Conservation (phyloP, 2,113 vertebrate genomes). For the Apeltes quadracus region DNA sequence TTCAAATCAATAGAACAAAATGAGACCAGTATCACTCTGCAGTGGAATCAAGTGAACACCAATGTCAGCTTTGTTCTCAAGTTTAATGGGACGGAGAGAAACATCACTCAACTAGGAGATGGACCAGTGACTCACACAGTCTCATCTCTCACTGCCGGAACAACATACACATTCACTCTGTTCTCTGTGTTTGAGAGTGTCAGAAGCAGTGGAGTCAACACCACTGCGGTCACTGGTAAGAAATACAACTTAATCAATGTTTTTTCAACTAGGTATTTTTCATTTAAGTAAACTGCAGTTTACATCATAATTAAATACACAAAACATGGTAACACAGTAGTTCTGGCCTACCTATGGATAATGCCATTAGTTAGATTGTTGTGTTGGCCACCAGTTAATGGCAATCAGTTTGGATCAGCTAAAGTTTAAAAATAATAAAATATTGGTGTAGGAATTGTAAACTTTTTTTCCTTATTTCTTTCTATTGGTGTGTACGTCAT, state of each 20-base stretch:
- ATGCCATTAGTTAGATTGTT: neutral
- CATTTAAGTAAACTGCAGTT: too few relatives aligned
- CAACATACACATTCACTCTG: slow-evolving; percentile 44
- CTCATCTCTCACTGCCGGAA: slow-evolving; percentile 36
- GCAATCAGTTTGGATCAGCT: neutral
- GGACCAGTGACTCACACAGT: slow-evolving; percentile 29
- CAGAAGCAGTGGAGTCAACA: slow-evolving; percentile 33
- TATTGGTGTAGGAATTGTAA: neutral
- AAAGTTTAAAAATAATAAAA: neutral
- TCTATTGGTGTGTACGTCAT: neutral
- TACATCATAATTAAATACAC: too few relatives aligned
- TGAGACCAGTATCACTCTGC: slow-evolving; percentile 42
- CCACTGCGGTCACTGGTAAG: slow-evolving; percentile 34
- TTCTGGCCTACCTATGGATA: neutral
- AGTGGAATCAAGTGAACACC: slow-evolving; percentile 22
- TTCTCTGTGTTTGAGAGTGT: slow-evolving; percentile 24
- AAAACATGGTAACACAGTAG: too few relatives aligned
- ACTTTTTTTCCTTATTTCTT: neutral
- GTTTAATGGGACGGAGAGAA: slow-evolving; percentile 14
- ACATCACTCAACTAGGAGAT: slow-evolving; percentile 9
- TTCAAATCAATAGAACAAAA: neutral
- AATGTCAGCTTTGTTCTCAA: slow-evolving; percentile 2
- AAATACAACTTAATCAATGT: neutral
- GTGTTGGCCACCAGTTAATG: neutral
- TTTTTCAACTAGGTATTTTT: too few relatives aligned